Percentiles rank a stretch among this genome's conserved stretches.
Conservation (phyloP, 2,113 vertebrate genomes). For the Tachysurus vachellii region DNA sequence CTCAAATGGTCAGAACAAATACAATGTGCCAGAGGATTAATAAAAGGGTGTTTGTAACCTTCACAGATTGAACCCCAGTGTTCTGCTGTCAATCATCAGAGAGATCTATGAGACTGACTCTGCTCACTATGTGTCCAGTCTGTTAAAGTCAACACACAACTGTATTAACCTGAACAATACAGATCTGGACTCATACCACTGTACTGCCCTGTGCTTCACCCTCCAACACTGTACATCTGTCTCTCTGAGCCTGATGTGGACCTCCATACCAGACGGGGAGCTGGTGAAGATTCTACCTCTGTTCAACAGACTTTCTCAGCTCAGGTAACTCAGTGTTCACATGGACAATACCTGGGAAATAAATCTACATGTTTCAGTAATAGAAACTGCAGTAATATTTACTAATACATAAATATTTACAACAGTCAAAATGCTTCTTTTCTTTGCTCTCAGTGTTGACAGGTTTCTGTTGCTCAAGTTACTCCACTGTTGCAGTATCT, state of each 20-base stretch:
- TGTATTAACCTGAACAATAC: constrained; percentile 45
- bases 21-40: neutral
- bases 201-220: constrained; percentile 47
- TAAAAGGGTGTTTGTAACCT: neutral
- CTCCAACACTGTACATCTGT: constrained; percentile 45
- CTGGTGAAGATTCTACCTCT: constrained; percentile 42
- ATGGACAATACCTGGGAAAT: too few species aligned
- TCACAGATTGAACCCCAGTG: constrained; percentile 43
- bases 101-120: constrained; percentile 39
- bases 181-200: constrained; percentile 47
- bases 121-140: constrained; percentile 40
- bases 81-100: constrained; percentile 45
- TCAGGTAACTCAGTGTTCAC: constrained; percentile 29
- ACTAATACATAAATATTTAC: too few species aligned
- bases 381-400: constrained; percentile 22
- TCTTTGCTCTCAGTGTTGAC: too few species aligned
- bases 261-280: constrained; percentile 47
- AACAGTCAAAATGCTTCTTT: too few species aligned
- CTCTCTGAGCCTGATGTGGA: constrained; percentile 54
- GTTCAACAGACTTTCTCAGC: constrained; percentile 40
- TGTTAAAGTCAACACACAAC: constrained; percentile 38
- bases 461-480: too few species aligned
- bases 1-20: too few species aligned
- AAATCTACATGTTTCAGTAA: constrained; percentile 14
- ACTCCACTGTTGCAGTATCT: too few species aligned